phyloP scores from a whole-genome alignment of 1,140 invertebrate species.

The Mesaphorura yosii region DNA sequence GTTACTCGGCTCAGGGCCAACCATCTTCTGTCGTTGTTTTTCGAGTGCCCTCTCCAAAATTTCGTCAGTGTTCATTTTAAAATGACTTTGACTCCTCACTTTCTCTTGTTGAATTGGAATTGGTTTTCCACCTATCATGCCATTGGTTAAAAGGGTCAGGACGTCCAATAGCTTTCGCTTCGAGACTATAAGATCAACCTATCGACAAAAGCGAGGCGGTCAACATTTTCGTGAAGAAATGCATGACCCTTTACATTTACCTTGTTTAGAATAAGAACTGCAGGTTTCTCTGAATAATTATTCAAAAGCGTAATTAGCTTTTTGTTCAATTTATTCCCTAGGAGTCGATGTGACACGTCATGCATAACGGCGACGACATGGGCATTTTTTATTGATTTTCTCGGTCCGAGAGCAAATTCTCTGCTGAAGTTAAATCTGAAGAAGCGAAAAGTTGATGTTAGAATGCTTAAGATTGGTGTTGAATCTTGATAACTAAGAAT shows the following conservation, averaged over 20 bases:
- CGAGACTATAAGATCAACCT: conserved; percentile 65
- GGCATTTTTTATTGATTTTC: conserved; percentile 53
- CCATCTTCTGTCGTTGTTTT: too few relatives aligned
- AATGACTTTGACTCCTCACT: conserved; percentile 4
- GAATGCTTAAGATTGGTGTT: neutral
- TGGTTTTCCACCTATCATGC: conserved; percentile 36
- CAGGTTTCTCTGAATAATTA: conserved; percentile 49
- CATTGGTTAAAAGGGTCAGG: conserved; percentile 54
- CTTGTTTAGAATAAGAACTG: conserved; percentile 80
- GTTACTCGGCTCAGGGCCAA: too few relatives aligned
- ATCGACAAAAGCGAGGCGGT: conserved; percentile 33
- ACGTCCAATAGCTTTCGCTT: conserved; percentile 62
- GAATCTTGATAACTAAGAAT: neutral
- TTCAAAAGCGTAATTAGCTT: conserved; percentile 58
- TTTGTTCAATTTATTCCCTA: conserved; percentile 51
- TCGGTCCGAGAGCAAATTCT: conserved; percentile 52
- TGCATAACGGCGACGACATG: conserved; percentile 75
- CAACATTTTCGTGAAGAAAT: neutral
- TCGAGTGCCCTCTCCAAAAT: conserved; percentile 36
- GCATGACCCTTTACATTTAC: conserved; percentile 37
- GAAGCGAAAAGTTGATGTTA: neutral
- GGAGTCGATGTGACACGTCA: conserved; percentile 61
- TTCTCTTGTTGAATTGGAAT: conserved; percentile 7
- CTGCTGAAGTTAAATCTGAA: conserved; percentile 40
- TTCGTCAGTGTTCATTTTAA: conserved; percentile 1